Conservation (phyloP, 2,113 vertebrate genomes). For the Rhea americana region DNA sequence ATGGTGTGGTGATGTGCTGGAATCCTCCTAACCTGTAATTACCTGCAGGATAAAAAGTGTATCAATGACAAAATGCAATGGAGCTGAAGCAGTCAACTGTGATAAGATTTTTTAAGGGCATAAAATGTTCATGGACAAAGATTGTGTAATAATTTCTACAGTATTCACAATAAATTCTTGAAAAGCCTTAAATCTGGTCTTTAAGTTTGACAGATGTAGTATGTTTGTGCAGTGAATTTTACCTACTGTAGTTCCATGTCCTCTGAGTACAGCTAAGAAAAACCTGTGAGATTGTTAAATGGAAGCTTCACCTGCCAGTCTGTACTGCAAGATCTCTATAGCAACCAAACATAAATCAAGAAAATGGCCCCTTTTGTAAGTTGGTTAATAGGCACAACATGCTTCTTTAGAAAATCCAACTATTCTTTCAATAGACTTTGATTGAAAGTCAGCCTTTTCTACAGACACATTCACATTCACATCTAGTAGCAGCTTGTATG, state of each 20-base stretch:
- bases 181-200: slow-evolving; percentile 42
- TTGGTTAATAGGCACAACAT: slow-evolving; percentile 97
- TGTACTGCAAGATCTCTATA: slow-evolving; percentile 83
- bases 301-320: slow-evolving; percentile 82
- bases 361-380: slow-evolving; percentile 91
- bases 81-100: not conserved
- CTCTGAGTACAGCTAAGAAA: slow-evolving; percentile 74
- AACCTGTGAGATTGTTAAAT: slow-evolving; percentile 78
- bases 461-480: slow-evolving; percentile 89
- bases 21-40: not conserved
- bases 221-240: slow-evolving; percentile 60
- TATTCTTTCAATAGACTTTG: slow-evolving; percentile 95
- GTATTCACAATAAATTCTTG: not conserved
- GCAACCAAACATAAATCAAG: slow-evolving; percentile 91
- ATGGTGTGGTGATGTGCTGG: not conserved
- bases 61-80: not conserved
- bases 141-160: not conserved
- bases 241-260: slow-evolving; percentile 46
- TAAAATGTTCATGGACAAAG: slow-evolving; percentile 13
- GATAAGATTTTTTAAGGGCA: not conserved
- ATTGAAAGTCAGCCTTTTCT: slow-evolving; percentile 92
- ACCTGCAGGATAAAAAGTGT: slow-evolving; percentile 35
- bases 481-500: slow-evolving; percentile 92
- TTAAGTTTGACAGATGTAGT: slow-evolving; percentile 32
- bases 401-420: slow-evolving; percentile 91